A percentile compares a stretch with the other conserved stretches of the same genome.
Conservation (phyloP, 2,888 invertebrate species). For the Odiellus spinosus region DNA sequence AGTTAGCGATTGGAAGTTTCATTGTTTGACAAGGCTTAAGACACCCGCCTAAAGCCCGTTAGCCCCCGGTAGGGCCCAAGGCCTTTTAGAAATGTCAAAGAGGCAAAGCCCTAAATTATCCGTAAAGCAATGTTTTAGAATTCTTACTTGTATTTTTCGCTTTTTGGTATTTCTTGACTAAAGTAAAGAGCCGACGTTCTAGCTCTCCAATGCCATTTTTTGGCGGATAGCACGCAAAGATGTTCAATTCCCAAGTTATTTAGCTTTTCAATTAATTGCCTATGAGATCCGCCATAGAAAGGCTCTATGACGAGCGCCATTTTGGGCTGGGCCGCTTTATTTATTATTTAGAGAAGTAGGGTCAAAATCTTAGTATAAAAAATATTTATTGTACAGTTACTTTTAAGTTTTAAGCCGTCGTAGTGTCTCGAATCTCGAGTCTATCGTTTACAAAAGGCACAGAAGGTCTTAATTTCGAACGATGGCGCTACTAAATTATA, state of each 20-base stretch:
- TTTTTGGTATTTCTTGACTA: conserved; percentile 40
- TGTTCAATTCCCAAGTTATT: conserved; percentile 8
- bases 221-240: conserved; percentile 38
- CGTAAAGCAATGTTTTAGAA: too few relatives aligned
- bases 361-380: too few relatives aligned
- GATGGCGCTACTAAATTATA: too few relatives aligned
- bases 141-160: conserved; percentile 29
- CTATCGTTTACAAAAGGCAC: too few relatives aligned
- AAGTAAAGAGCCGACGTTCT: conserved; percentile 48
- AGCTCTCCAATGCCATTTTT: conserved; percentile 64
- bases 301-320: conserved; percentile 44
- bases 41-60: background rate
- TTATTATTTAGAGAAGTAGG: too few relatives aligned
- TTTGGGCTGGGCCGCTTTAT: too few relatives aligned
- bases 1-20: too few relatives aligned
- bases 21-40: background rate
- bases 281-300: conserved; percentile 56
- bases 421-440: too few relatives aligned
- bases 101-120: background rate
- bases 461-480: too few relatives aligned
- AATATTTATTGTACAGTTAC: too few relatives aligned
- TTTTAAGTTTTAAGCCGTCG: too few relatives aligned
- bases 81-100: background rate
- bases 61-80: too few relatives aligned
- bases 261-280: conserved; percentile 43